Conservation (phyloP, 2,797 vertebrate species). For the Acropternis orthonyx region DNA sequence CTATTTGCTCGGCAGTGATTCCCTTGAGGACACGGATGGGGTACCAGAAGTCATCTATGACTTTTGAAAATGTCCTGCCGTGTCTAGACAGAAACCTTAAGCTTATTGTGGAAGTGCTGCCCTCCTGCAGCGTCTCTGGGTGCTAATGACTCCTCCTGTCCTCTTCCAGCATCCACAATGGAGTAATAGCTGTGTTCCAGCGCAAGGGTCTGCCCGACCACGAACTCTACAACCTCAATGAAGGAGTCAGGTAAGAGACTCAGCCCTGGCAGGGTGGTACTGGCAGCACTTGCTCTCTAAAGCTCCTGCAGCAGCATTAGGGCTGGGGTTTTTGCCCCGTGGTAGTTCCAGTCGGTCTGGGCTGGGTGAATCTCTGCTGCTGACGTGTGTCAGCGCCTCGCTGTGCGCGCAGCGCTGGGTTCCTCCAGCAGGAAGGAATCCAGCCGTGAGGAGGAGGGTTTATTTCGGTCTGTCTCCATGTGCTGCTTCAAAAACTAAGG, state of each 20-base stretch:
- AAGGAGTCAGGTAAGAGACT: conserved; percentile 90
- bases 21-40: neutral
- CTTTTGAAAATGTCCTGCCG: neutral
- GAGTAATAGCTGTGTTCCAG: conserved; percentile 94
- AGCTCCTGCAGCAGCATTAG: neutral
- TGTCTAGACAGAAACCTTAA: neutral
- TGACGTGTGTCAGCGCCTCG: neutral
- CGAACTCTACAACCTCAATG: conserved; percentile 92
- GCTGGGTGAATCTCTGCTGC: neutral
- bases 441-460: neutral
- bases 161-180: conserved; percentile 89
- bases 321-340: neutral
- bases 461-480: neutral
- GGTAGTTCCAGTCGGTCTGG: neutral
- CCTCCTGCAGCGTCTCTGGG: neutral
- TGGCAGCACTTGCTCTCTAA: rapidly evolving
- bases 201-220: conserved; percentile 91
- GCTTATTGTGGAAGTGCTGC: neutral
- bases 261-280: neutral
- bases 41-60: neutral
- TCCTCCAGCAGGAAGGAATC: neutral
- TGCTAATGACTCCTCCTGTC: neutral
- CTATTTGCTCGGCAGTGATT: neutral
- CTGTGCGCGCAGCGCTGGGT: rapidly evolving
- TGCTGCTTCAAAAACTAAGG: neutral